phyloP scores from a whole-genome alignment of 64 coral and sea anemone species.

The Hydrozoanthus tunicans region DNA sequence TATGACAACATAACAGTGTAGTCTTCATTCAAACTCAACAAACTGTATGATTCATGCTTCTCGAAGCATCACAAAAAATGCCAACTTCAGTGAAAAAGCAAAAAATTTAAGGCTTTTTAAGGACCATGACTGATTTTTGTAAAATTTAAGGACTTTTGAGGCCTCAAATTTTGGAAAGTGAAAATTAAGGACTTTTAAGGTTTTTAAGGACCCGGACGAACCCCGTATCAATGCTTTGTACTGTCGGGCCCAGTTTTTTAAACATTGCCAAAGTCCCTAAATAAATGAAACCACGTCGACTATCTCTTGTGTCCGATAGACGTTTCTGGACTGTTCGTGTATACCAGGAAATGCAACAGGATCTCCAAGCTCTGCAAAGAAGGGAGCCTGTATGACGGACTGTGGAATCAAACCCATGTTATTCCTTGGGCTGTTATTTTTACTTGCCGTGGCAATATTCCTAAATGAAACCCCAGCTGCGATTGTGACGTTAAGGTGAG shows the following conservation, averaged over 20 bases:
- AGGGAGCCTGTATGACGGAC: conserved; percentile 40
- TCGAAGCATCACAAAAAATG: too few species aligned
- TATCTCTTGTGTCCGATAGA: conserved; percentile 11
- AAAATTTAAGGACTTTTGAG: too few species aligned
- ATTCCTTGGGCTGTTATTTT: conserved; percentile 52
- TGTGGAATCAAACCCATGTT: conserved; percentile 65
- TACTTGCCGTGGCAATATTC: conserved; percentile 53
- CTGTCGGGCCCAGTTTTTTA: not conserved
- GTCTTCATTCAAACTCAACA: too few species aligned
- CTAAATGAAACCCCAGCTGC: conserved; percentile 60
- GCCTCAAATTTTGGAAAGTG: too few species aligned
- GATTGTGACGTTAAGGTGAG: conserved; percentile 69
- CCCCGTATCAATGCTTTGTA: too few species aligned
- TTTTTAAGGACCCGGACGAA: too few species aligned
- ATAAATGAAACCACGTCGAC: not conserved
- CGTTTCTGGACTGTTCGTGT: conserved; percentile 60
- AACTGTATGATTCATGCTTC: too few species aligned
- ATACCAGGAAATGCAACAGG: conserved; percentile 6
- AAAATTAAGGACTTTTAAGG: too few species aligned
- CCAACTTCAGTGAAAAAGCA: too few species aligned
- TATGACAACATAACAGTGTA: too few species aligned
- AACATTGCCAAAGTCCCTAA: not conserved
- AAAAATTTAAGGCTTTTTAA: too few species aligned
- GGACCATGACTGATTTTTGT: too few species aligned
- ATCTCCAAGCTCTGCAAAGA: conserved; percentile 19